Evolutionary conservation across 2,797 vertebrate genomes (phyloP), one percentile per base, ranked within the genome.

Genomic region (Spheniscus humboldti): DNA sequence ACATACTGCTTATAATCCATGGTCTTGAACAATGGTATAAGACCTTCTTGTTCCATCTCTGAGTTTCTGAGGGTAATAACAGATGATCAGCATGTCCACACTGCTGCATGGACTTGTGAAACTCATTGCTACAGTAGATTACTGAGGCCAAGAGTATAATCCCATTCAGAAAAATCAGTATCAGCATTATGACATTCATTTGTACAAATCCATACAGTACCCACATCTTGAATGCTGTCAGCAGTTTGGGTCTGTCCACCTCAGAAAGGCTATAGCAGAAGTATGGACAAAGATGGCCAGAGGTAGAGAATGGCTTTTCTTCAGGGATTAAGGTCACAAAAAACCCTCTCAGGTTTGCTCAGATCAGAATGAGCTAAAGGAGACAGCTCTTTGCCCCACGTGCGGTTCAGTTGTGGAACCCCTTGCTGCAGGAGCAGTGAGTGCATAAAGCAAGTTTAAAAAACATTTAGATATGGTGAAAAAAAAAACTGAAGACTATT

Each of bases 381-480:
- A 78, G n/a, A 52, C 7, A 81, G 27, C 6, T 69, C 39, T 56
- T 84, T 47, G 16, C 10, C 19, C 33, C 52, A 52, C 0, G 0
- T 16, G 13, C 43, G 6, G 13, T 48, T 81, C 35, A 39, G 10
- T 0, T 83, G n/a, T 59, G 55, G 45, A 86, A 25, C 15, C 2
- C 18, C 19, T 67, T 83, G 25, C 30, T 86, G 19, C 31, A 69
- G 48, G 41, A 84, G 7, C 1, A 0, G 28, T 30, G 20, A 8
- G 14, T 41, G 17, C 30, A 60, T 16, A 23, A 93, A 75, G 5
- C 0, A 0, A 83, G 20, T 59, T 84, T 76, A 3, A 73, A 93
- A 86, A 78, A 11, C 15, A n/a, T 79, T 81, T 75, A 55, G 17
- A 47, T 55, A 64, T 2, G 11, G 56, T 9, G 17, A 57, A 72